Percentiles rank a stretch among this genome's conserved stretches.
phyloP scores from a whole-genome alignment of 2,113 vertebrate species.

The Zosterops lateralis region DNA sequence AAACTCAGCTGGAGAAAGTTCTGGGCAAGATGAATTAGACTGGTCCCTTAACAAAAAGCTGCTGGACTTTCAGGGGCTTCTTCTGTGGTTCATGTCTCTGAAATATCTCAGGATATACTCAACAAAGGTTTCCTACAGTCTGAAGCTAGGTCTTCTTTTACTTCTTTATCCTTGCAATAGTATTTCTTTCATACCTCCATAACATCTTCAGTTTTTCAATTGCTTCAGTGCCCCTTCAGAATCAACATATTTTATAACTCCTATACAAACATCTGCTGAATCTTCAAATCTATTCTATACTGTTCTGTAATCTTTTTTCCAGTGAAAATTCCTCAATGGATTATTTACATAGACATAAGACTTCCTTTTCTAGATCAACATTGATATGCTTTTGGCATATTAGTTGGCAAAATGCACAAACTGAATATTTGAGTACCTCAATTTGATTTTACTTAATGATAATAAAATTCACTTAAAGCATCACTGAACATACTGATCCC shows the following conservation, averaged over 20 bases:
- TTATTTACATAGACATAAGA: neutral
- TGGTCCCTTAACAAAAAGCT: neutral
- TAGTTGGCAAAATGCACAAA: neutral
- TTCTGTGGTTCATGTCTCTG: neutral
- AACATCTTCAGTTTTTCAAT: neutral
- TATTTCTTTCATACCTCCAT: neutral
- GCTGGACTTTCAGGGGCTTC: neutral
- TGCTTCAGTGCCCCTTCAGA: neutral
- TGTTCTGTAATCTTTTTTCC: neutral
- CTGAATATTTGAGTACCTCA: neutral
- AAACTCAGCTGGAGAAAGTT: neutral
- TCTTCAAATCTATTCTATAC: neutral
- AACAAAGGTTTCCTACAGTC: neutral
- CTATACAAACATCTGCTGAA: neutral
- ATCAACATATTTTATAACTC: neutral
- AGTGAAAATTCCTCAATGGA: neutral
- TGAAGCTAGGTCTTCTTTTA: neutral
- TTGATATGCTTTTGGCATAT: neutral
- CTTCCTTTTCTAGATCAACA: neutral
- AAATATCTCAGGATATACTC: neutral
- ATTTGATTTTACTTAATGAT: neutral
- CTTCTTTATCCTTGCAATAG: neutral
- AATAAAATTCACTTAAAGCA: slow-evolving; percentile 2
- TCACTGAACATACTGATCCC: neutral
- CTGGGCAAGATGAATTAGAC: neutral